These are phyloP conservation scores for Rhinoraja longicauda DNA, from an alignment of 2,797 vertebrate genomes.

Conservation along the genomic window DNA sequence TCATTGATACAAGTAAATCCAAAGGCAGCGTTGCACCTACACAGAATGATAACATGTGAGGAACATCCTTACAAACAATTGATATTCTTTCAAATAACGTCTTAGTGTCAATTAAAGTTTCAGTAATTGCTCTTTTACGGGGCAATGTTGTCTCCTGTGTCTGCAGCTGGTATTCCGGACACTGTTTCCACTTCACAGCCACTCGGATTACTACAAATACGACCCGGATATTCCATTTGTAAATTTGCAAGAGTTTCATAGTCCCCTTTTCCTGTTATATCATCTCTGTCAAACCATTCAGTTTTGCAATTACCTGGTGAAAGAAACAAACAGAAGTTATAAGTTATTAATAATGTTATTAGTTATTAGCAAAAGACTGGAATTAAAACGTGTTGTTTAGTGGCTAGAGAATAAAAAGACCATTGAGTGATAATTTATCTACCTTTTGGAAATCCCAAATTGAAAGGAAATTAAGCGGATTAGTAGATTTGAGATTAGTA, in stretches of 20 bases:
- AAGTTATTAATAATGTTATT: not conserved
- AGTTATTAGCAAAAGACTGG: too few relatives aligned
- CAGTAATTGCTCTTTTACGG: not conserved
- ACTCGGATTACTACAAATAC: not conserved
- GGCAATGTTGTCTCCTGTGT: not conserved
- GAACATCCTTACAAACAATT: not conserved
- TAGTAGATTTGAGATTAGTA: not conserved
- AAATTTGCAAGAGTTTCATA: not conserved
- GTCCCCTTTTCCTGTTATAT: not conserved
- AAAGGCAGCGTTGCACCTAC: not conserved
- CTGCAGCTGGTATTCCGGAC: not conserved
- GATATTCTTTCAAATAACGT: not conserved
- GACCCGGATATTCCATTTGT: not conserved
- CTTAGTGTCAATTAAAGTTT: not conserved
- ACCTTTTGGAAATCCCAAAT: not conserved
- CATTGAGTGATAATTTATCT: too few relatives aligned
- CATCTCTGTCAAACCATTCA: slow-evolving; percentile 8
- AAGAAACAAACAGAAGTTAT: not conserved
- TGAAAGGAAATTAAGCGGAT: not conserved
- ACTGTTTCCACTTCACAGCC: not conserved
- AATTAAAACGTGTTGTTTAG: not conserved
- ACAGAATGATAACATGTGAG: not conserved
- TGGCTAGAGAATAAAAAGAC: not conserved
- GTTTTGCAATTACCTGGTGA: not conserved
- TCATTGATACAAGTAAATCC: not conserved